Percentiles rank a stretch among this genome's conserved stretches.
Conservation (phyloP, 2,888 invertebrate genomes). For the Spicauda simplicius region DNA sequence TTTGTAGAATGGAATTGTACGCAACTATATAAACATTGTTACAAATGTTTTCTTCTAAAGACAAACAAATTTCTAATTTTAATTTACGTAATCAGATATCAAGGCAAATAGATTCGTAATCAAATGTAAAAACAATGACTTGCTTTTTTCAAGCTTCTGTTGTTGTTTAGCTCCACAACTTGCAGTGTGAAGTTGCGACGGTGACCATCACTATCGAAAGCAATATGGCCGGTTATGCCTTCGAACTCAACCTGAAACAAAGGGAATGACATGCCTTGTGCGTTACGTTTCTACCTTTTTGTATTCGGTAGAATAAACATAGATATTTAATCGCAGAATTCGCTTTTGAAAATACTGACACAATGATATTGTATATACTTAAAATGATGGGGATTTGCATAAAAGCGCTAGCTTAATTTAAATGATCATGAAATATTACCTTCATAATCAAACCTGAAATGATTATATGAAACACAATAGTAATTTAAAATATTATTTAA, state of each 20-base stretch:
- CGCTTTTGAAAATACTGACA: slow-evolving; percentile 6
- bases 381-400: background rate
- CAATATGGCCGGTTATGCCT: slow-evolving; percentile 94
- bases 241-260: slow-evolving; percentile 92
- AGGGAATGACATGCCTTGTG: slow-evolving; percentile 55
- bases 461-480: background rate
- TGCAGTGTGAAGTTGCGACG: slow-evolving; percentile 94
- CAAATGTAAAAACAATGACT: background rate
- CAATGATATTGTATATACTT: too few relatives aligned
- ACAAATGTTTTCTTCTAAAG: too few relatives aligned
- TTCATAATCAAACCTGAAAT: background rate
- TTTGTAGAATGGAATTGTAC: too few relatives aligned
- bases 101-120: too few relatives aligned
- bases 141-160: slow-evolving; percentile 26
- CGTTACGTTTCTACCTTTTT: slow-evolving; percentile 45
- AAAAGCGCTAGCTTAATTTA: background rate
- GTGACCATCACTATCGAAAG: slow-evolving; percentile 93
- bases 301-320: background rate
- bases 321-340: background rate
- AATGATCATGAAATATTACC: too few relatives aligned
- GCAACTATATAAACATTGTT: too few relatives aligned
- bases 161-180: slow-evolving; percentile 85
- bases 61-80: too few relatives aligned
- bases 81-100: too few relatives aligned
- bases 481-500: background rate